Base-by-base conservation (phyloP, 2,113 vertebrate species). In the Ciconia boyciana region DNA sequence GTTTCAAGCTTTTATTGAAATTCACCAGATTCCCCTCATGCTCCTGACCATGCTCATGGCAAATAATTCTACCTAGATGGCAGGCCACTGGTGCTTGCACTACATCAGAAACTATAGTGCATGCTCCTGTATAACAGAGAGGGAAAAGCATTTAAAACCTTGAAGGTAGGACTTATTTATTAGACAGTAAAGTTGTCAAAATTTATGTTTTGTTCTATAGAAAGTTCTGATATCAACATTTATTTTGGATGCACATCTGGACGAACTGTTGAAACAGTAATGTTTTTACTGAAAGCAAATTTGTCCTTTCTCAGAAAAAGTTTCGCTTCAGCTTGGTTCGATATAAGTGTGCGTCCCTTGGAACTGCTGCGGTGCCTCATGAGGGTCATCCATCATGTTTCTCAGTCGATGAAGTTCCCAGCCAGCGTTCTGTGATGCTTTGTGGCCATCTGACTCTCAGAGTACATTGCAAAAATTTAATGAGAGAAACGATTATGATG, bases 351-450 rank as follows among this genome's bases (percentile, higher is more conserved):
- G 65, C 0, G 4, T 76, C 89, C 84, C 81, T 65, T 95, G 85
- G 90, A 96, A 15, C 64, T 64, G 55, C 71, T 52, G 68, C 2
- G 1, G 16, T 74, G 84, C 89, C 91, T 95, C 94, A 58, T 9
- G 93, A 93, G 96, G 72, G 91, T 88, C 93, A 95, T 95, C 96
- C 71, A 94, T 96, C 93, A 95, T 74, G 6, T 62, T 82, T 66
- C 89, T 83, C 4, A 1, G 64, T 31, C 10, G 0, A 84, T 10
- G 4, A 74, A 94, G 92, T 95, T 97, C 92, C 95, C 94, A 96
- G 92, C 79, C 71, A 95, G 76, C 0, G 0, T 60, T 51, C 88
- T 96, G 83, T 89, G 90, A 96, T 92, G 68, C 80, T 94, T 70
- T 96, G 89, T 86, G 89, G 82, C 84, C 70, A 88, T 93, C 60